Conservation (phyloP, 1,140 invertebrate genomes). For the Berghia stephanieae region DNA sequence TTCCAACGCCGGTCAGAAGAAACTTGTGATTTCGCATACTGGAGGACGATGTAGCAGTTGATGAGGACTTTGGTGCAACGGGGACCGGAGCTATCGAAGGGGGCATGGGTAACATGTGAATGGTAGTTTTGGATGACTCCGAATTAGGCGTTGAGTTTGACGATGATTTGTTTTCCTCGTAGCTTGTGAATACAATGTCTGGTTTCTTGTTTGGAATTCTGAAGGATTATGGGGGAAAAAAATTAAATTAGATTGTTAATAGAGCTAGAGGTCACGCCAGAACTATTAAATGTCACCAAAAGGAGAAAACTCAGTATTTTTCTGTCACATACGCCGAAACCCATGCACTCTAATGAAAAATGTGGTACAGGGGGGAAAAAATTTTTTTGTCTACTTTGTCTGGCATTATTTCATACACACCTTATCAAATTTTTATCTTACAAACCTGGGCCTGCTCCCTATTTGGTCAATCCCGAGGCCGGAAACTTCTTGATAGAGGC, state of each 20-base stretch:
- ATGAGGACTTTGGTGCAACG: background rate
- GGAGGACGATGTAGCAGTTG: background rate
- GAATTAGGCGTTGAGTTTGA: constrained; percentile 70
- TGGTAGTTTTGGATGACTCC: background rate
- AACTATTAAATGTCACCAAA: too few species aligned
- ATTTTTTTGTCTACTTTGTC: background rate
- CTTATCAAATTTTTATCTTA: too few species aligned
- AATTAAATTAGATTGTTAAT: background rate
- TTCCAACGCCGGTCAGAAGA: constrained; percentile 86
- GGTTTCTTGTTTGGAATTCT: constrained; percentile 73
- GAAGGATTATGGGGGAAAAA: background rate
- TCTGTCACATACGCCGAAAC: too few species aligned
- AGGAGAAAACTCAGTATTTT: too few species aligned
- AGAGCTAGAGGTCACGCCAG: too few species aligned
- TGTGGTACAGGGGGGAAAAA: background rate
- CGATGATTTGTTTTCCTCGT: constrained; percentile 77
- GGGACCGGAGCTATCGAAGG: background rate
- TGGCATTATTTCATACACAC: too few species aligned
- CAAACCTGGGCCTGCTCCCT: too few species aligned
- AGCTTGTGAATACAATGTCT: constrained; percentile 77
- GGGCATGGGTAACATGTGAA: background rate
- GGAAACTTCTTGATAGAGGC: too few species aligned
- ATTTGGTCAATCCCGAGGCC: background rate
- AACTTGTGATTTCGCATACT: constrained; percentile 91
- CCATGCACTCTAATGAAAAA: too few species aligned